Base-by-base conservation (phyloP, 2,888 invertebrate species). In the Ennomos erosarius region DNA sequence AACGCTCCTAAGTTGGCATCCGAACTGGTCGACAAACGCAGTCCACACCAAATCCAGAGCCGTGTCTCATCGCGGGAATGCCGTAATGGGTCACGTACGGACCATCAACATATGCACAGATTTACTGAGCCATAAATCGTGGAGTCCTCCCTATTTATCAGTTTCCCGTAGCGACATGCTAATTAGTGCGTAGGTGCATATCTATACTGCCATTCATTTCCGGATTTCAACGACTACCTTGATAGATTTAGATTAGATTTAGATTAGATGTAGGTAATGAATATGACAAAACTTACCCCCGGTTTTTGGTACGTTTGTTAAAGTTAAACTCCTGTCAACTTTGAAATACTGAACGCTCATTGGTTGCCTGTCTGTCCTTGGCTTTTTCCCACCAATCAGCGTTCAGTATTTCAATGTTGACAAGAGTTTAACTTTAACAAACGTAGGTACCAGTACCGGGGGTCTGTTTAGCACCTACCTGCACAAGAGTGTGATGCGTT, bases 121-220 rank as follows among this genome's bases (percentile, higher is more conserved):
- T 67, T 65, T 67, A 65, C 68, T 59, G 57, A 45, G 65, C 64
- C 55, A 69, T 67, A 67, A 69, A 69, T 67, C 67, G 65, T 61
- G 60, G 50, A 53, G 60, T 55, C 63, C 55, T 65, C 62, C 67
- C 67, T 69, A 67, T 67, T 69, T 65, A 67, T 64, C 64, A 69
- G 67, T 67, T 26, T 63, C 54, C 62, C 40, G 59, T 47, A 60
- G 52, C 59, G 62, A 65, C 64, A 61, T 64, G 65, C 64, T 69
- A 69, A 69, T 69, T 69, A 69, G 64, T 65, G 66, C 54, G 56
- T 59, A 64, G 55, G 54, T 62, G 61, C 57, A 59, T n/a, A n/a
- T n/a, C n/a, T n/a, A n/a, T 56, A 62, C 36, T 16, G 40, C 37
- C 51, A 51, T 59, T 42, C 34, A 54, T 59, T 55, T 59, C 51